Evolutionary conservation across 2,797 vertebrate species (phyloP).

Genomic region (Sphenodon punctatus): DNA sequence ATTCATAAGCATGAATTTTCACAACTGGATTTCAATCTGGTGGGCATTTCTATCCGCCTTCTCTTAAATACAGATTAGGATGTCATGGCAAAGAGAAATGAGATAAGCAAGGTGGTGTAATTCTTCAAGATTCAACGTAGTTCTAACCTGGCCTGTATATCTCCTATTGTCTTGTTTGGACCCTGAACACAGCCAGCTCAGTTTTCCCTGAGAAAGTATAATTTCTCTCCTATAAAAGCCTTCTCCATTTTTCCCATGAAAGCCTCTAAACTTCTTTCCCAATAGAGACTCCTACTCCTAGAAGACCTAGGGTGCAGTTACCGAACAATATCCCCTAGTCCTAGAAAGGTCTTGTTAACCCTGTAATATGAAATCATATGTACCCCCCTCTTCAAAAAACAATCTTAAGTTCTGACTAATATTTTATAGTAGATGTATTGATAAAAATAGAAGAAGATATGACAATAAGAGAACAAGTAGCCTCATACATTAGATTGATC

Average conservation of each 20-base stretch:
- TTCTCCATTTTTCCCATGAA: not conserved
- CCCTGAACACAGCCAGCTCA: not conserved
- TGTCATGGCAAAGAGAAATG: not conserved
- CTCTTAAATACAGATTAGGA: not conserved
- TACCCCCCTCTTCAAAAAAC: no score
- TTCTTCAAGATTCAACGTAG: no score
- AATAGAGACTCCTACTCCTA: not conserved
- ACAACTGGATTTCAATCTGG: not conserved
- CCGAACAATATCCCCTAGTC: no score
- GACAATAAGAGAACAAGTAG: not conserved
- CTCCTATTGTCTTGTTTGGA: not conserved
- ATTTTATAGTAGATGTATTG: no score
- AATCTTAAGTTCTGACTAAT: no score
- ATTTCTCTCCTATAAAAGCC: no score
- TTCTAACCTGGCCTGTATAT: not conserved
- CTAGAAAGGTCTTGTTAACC: no score
- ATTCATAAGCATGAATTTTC: not conserved
- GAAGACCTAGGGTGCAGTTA: no score
- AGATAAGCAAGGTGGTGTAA: not conserved
- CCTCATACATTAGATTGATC: no score
- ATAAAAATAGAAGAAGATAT: not conserved
- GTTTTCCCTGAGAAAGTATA: not conserved
- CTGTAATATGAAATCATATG: no score
- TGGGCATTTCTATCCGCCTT: no score
- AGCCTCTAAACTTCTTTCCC: no score